Conservation (phyloP, 2,888 invertebrate species). For the Lordiphosa andalusiaca region DNA sequence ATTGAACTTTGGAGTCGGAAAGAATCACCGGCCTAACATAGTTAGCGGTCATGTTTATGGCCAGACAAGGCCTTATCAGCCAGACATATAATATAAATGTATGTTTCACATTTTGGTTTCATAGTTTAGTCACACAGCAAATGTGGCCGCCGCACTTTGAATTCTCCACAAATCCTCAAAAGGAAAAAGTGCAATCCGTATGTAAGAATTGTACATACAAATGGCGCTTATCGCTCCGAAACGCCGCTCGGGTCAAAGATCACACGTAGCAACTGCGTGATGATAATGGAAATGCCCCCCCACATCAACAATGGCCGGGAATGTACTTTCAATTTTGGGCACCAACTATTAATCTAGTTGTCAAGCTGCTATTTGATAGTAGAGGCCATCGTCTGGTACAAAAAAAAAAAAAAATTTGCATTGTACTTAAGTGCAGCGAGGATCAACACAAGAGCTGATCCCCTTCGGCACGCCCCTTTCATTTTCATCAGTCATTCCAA, state of each 20-base stretch:
- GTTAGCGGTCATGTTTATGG: slow-evolving; percentile 6
- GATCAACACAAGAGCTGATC: too few relatives aligned
- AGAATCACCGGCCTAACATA: too few relatives aligned
- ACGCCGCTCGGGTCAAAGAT: slow-evolving; percentile 35
- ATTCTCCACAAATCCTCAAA: neutral
- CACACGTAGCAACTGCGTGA: slow-evolving; percentile 39
- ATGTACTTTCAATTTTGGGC: slow-evolving; percentile 34
- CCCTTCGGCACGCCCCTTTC: neutral
- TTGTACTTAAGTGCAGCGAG: too few relatives aligned
- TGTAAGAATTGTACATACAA: neutral
- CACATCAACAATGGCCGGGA: neutral
- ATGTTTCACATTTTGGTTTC: slow-evolving; percentile 18
- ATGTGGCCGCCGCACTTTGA: slow-evolving; percentile 26
- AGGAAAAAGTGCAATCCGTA: slow-evolving; percentile 3
- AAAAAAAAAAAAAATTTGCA: too few relatives aligned
- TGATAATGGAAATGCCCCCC: slow-evolving; percentile 32
- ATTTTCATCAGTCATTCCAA: slow-evolving; percentile 9
- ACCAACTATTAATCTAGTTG: slow-evolving; percentile 60
- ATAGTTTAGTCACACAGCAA: slow-evolving; percentile 20
- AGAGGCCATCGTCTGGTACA: too few relatives aligned
- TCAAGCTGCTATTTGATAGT: slow-evolving; percentile 39
- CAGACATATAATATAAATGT: slow-evolving; percentile 13
- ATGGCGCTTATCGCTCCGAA: slow-evolving; percentile 25
- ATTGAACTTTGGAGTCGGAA: too few relatives aligned
- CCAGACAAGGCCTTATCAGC: slow-evolving; percentile 10